Evolutionary conservation across 2,113 vertebrate genomes (phyloP), one percentile per base, ranked within the genome.

Genomic region (Plecturocebus donacophilus): DNA sequence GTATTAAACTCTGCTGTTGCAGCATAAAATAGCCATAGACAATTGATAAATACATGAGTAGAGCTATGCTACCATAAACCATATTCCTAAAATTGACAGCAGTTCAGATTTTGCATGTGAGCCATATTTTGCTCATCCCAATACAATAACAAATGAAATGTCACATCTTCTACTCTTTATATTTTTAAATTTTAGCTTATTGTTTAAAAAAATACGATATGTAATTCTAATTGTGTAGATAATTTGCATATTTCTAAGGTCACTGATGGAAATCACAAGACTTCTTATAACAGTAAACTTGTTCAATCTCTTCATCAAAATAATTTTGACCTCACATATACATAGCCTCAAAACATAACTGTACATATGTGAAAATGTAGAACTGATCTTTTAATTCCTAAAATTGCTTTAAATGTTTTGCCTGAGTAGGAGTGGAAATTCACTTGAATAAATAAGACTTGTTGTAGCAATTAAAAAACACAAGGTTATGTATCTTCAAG

Each of bases 101-200:
- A 91, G 52, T 0, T 2, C n/a, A 47, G 17, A 47, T 49, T 64
- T 73, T 0, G 1, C 8, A 75, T 17, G 2, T 54, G 0, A 3
- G 12, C 8, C 4, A 6, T 32, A 66, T 1, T 7, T 77, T 45
- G 25, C 14, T 80, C 3, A 75, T 17, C 1, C 19, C 27, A 9
- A 58, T 3, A 66, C 21, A 76, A 16, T 49, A 66, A 27, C 10
- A 80, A 82, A 58, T 66, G 6, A 89, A 95, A 64, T 45, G n/a
- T 10, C 4, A 8, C 9, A 64, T 66, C 6, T 6, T 9, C 49
- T 0, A 17, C 3, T 1, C 7, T 70, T 77, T 70, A 79, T 75
- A 89, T 52, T 79, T 75, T 76, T 64, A 83, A 93, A 45, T 38
- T 38, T 5, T 0, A 84, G 35, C 23, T 49, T 71, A 45, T 49